phyloP scores from a whole-genome alignment of 2,113 vertebrate species.

The Pteronura brasiliensis region DNA sequence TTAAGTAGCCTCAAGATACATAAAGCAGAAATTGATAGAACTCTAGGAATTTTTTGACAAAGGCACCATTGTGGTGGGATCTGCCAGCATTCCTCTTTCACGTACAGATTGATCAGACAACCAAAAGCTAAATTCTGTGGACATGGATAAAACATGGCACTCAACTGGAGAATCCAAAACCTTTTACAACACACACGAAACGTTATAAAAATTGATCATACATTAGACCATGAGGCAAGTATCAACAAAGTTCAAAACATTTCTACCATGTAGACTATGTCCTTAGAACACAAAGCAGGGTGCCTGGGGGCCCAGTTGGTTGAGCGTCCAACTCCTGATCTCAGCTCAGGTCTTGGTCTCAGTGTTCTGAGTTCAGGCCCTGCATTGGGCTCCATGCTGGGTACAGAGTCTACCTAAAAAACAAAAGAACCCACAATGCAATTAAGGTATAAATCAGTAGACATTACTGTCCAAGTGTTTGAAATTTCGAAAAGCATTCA shows the following conservation, averaged over 20 bases:
- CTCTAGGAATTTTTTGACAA: neutral
- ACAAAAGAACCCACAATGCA: neutral
- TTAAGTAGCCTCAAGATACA: neutral
- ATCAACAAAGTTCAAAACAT: neutral
- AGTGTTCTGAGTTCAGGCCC: neutral
- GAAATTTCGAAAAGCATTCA: neutral
- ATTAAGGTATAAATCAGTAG: neutral
- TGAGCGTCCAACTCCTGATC: neutral
- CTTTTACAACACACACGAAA: neutral
- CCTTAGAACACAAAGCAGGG: neutral
- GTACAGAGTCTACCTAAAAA: neutral
- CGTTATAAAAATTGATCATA: neutral
- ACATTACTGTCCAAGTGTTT: neutral
- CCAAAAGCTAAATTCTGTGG: neutral
- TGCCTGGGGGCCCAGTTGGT: neutral
- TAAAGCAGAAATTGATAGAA: neutral
- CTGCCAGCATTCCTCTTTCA: neutral
- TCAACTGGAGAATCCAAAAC: neutral
- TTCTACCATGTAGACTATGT: neutral
- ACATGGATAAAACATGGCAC: neutral
- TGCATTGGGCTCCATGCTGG: neutral
- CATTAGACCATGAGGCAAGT: neutral
- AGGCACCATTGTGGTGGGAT: neutral
- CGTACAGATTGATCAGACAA: neutral
- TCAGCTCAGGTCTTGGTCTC: neutral